phyloP scores from a whole-genome alignment of 2,113 vertebrate genomes.

The Lamprotornis superbus region DNA sequence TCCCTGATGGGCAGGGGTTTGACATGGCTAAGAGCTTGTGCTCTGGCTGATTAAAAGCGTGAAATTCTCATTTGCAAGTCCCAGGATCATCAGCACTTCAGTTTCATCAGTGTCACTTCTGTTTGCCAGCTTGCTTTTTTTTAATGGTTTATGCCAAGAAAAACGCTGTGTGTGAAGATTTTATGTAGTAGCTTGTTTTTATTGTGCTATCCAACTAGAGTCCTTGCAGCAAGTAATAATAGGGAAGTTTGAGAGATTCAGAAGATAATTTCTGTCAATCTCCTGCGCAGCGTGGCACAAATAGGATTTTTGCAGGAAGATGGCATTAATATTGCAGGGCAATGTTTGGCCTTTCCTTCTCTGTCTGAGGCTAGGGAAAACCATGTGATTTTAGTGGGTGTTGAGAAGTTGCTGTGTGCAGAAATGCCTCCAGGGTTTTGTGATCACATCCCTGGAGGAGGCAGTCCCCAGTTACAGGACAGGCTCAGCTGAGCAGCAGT shows the following conservation, averaged over 20 bases:
- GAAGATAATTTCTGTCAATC: not conserved
- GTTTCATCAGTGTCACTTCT: not conserved
- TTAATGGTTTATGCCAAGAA: not conserved
- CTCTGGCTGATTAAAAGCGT: not conserved
- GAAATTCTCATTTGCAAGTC: not conserved
- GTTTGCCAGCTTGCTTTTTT: not conserved
- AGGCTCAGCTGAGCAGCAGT: not conserved
- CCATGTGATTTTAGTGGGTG: conserved; percentile 33
- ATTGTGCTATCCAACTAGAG: not conserved
- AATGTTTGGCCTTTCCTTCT: not conserved
- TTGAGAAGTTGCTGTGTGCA: not conserved
- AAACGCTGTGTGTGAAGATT: not conserved
- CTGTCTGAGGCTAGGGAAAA: not conserved
- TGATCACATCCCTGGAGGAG: not conserved
- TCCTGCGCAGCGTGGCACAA: not conserved
- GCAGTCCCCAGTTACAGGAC: not conserved
- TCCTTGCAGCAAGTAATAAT: not conserved
- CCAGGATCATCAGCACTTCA: not conserved
- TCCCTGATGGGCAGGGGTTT: not conserved
- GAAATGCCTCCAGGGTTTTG: not conserved
- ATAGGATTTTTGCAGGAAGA: not conserved
- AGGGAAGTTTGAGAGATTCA: not conserved
- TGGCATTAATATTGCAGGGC: not conserved
- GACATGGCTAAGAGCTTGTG: not conserved
- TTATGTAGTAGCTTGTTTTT: not conserved